Evolutionary conservation across 1,140 invertebrate genomes (phyloP).

Genomic region (Neotoxoptera formosana): DNA sequence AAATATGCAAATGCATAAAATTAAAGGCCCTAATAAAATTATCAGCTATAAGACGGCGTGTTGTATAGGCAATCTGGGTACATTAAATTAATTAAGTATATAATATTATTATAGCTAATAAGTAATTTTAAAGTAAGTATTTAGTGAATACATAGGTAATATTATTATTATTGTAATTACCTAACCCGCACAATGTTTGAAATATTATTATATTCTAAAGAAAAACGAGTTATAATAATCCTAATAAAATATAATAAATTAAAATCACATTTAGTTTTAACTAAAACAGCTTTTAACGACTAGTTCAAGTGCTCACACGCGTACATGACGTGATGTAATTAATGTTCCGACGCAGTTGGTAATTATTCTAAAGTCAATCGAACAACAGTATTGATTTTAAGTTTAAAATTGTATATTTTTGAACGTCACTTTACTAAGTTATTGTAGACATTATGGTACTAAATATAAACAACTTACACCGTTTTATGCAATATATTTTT

Average conservation of each 20-base stretch:
- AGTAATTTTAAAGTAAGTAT: background rate
- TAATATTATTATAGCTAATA: too few species aligned
- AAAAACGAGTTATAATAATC: background rate
- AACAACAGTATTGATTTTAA: background rate
- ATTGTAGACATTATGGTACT: background rate
- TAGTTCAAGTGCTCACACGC: background rate
- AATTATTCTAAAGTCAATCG: background rate
- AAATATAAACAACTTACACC: background rate
- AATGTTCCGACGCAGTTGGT: background rate
- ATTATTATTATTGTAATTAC: background rate
- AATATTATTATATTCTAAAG: background rate
- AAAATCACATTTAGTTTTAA: background rate
- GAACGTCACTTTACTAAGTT: background rate
- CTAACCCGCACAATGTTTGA: background rate
- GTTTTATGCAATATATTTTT: background rate
- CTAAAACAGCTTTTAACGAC: background rate
- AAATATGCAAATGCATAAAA: too few species aligned
- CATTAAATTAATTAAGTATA: background rate
- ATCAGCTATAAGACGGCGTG: background rate
- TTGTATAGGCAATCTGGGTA: background rate
- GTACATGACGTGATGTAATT: background rate
- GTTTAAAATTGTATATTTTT: slow-evolving; percentile 7
- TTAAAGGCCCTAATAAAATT: too few species aligned
- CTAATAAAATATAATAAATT: background rate
- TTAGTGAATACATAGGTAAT: background rate